These are phyloP conservation scores for Diorhabda sublineata DNA, from an alignment of 1,140 invertebrate genomes.

Conservation along the genomic window DNA sequence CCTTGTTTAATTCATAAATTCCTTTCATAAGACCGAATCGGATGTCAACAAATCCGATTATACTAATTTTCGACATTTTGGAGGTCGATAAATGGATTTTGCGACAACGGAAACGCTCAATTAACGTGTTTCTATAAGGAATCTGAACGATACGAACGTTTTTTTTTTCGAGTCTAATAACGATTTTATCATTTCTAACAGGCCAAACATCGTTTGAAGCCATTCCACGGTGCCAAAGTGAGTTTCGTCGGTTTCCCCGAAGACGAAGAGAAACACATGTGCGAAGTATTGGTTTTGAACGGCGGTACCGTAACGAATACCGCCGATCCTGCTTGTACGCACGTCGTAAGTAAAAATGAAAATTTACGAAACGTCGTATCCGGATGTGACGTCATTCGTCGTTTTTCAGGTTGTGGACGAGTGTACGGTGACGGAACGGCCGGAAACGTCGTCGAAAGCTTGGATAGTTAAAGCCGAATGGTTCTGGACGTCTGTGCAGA, in stretches of 20 bases:
- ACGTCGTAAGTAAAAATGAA: conserved; percentile 69
- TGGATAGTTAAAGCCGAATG: conserved; percentile 86
- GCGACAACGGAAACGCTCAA: no score
- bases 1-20: no score
- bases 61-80: no score
- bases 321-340: conserved; percentile 79
- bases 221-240: conserved; percentile 81
- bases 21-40: no score
- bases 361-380: no score
- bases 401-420: conserved; percentile 71
- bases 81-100: no score
- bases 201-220: conserved; percentile 72
- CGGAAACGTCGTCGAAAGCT: conserved; percentile 59
- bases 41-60: no score
- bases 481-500: conserved; percentile 97
- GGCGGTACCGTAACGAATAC: conserved; percentile 71
- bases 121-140: neutral
- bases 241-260: conserved; percentile 86
- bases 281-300: conserved; percentile 78
- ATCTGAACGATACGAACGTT: conserved; percentile 7
- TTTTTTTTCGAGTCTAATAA: conserved; percentile 23
- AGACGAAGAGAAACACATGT: conserved; percentile 87
- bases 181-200: conserved; percentile 30
- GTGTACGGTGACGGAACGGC: conserved; percentile 63
- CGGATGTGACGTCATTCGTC: neutral